These are phyloP conservation scores for Lithophane semibrunnea DNA, from an alignment of 2,888 invertebrate species.

Conservation along the genomic window DNA sequence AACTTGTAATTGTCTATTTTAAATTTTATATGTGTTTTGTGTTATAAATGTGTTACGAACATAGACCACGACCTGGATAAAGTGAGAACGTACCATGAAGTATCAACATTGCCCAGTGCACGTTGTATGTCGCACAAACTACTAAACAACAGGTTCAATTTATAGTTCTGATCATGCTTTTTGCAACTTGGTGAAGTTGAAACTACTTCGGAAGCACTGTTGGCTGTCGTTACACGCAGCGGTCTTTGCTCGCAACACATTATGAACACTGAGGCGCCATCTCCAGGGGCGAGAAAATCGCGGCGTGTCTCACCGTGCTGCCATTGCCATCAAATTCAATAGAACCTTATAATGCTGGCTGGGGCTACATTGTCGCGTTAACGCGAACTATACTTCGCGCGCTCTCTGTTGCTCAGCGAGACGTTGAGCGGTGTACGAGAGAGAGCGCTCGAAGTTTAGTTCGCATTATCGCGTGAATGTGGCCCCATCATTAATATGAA, in stretches of 20 bases:
- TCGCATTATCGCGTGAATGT: too few relatives aligned
- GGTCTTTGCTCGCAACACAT: constrained; percentile 14
- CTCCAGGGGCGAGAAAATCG: too few relatives aligned
- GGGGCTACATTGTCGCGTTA: too few relatives aligned
- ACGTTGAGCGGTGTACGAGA: too few relatives aligned
- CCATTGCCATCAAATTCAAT: too few relatives aligned
- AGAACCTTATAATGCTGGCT: too few relatives aligned
- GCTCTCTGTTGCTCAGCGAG: too few relatives aligned
- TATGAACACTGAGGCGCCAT: background rate
- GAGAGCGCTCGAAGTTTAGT: too few relatives aligned
- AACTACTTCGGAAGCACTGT: background rate
- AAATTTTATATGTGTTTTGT: constrained; percentile 14
- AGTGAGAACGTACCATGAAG: background rate
- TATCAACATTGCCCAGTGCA: background rate
- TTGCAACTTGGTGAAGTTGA: background rate
- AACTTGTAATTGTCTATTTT: background rate
- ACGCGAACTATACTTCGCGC: too few relatives aligned
- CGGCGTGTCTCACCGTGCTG: too few relatives aligned
- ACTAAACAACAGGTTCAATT: background rate
- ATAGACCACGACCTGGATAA: background rate
- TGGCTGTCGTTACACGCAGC: background rate
- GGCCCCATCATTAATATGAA: too few relatives aligned
- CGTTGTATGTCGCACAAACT: background rate
- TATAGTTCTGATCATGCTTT: background rate
- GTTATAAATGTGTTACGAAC: constrained; percentile 19